Evolutionary conservation across 2,797 vertebrate species (phyloP).

Genomic region (Megaceryle alcyon): DNA sequence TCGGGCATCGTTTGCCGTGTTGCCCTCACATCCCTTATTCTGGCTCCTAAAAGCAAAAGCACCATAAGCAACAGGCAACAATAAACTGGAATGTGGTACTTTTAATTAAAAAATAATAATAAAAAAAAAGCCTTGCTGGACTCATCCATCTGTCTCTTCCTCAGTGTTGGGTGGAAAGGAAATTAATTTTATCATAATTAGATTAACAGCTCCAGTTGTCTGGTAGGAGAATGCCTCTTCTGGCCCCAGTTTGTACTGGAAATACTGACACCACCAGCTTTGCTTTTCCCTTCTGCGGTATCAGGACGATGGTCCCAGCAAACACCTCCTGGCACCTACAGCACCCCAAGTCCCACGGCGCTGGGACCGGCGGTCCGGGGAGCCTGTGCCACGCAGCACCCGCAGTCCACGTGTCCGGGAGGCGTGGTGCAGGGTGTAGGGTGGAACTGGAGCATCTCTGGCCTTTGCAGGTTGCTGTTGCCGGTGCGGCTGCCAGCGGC

Average conservation of each 20-base stretch:
- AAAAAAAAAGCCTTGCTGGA: neutral
- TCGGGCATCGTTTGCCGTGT: neutral
- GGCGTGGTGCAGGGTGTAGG: neutral
- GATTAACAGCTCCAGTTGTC: neutral
- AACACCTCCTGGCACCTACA: rapidly evolving
- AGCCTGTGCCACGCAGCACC: neutral
- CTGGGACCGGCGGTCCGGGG: rapidly evolving
- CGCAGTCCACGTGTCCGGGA: rapidly evolving
- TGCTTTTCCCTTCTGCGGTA: neutral
- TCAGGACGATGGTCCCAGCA: neutral
- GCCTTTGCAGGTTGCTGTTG: neutral
- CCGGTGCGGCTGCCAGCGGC: neutral
- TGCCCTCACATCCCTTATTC: neutral
- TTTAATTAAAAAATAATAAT: neutral
- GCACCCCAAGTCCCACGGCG: rapidly evolving
- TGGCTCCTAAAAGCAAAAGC: neutral
- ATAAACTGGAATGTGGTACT: neutral
- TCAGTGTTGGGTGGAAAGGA: neutral
- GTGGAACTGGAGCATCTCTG: neutral
- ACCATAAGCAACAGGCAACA: neutral
- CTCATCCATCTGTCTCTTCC: neutral
- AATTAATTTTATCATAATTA: neutral
- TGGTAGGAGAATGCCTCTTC: neutral
- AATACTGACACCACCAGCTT: neutral
- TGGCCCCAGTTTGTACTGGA: neutral